Evolutionary conservation across 2,888 invertebrate genomes (phyloP), one percentile per base, ranked within the genome.

Genomic region (Drosophila lutescens): DNA sequence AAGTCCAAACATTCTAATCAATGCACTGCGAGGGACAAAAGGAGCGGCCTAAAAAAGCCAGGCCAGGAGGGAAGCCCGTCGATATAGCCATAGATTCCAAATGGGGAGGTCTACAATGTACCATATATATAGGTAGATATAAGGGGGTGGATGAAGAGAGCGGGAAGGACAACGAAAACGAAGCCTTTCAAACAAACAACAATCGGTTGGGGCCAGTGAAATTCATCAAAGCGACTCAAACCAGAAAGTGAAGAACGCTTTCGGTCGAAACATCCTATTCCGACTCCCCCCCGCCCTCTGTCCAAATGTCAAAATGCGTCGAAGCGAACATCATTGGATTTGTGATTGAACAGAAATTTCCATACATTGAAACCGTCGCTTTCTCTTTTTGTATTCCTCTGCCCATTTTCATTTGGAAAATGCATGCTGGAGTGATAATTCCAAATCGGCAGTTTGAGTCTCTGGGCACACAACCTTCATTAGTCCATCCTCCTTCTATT

Each of bases 241-340:
- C 38, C 15, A 41, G 34, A 47, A 36, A 41, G 43, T 30, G 41
- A 54, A 46, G 36, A 40, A 51, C 20, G 34, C 34, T 47, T 17
- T 43, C 20, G 9, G 15, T 32, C 44, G 9, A 17, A 34, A 13
- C 49, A 32, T 13, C 20, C 41, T 34, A 8, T 30, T 8, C 13
- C 34, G 1, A 34, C 4, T 32, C 12, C 10, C 4, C 10, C 4
- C 44, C 56, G 47, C 32, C 50, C 44, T 71, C 84, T 72, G 74
- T 73, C 74, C 80, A 88, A 89, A 90, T 90, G 91, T 91, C 88
- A 90, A 90, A 89, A 91, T 91, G 84, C 89, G 87, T 88, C 89
- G 79, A 90, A 88, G 90, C 90, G 91, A 86, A 91, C 91, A 90
- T 90, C 91, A 91, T 90, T 89, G 89, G 86, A 90, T 90, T 90